Evolutionary conservation across 2,113 vertebrate species (phyloP).

Genomic region (Mionectes macconnelli): DNA sequence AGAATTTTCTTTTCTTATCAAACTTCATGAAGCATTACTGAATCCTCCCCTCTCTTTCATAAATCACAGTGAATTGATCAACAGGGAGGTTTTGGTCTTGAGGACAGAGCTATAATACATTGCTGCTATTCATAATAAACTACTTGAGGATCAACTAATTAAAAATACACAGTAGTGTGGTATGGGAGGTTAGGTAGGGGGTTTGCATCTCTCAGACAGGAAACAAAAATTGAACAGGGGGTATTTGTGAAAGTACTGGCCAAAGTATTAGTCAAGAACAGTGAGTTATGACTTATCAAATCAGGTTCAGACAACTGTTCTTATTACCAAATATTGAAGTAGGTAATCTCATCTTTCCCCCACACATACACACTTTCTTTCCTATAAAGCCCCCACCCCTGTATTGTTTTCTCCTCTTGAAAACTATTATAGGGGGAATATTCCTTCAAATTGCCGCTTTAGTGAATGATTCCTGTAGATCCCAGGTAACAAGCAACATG

Average conservation of each 20-base stretch:
- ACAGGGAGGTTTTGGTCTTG: background rate
- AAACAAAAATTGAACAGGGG: background rate
- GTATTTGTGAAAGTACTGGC: background rate
- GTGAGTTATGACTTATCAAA: background rate
- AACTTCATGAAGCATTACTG: background rate
- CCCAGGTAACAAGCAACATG: background rate
- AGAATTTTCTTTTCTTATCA: background rate
- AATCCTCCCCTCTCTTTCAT: background rate
- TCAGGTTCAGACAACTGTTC: background rate
- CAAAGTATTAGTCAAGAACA: background rate
- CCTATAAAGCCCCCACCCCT: background rate
- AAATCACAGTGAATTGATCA: background rate
- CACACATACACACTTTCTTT: background rate
- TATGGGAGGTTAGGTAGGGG: background rate
- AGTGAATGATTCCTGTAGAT: background rate
- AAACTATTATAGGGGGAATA: background rate
- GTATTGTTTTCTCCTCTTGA: background rate
- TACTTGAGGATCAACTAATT: background rate
- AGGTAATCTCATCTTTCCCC: background rate
- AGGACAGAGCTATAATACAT: background rate
- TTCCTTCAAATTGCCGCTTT: background rate
- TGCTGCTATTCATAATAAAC: background rate
- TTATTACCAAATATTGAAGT: background rate
- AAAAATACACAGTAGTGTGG: background rate
- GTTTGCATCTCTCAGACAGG: background rate